These are phyloP conservation scores for Cepaea hortensis DNA, from an alignment of 2,888 invertebrate genomes.

Conservation along the genomic window DNA sequence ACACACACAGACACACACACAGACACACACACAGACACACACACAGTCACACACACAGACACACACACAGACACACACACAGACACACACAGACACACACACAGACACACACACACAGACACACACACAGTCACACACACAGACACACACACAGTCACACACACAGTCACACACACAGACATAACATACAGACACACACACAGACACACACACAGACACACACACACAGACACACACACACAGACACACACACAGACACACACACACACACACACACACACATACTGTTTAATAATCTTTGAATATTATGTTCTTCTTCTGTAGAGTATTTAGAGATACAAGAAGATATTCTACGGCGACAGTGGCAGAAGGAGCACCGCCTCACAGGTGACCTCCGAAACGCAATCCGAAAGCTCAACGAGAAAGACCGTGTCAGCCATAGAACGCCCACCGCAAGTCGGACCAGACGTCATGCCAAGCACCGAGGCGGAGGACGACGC, in stretches of 20 bases:
- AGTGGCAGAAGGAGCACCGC: slow-evolving; percentile 52
- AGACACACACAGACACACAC: background rate
- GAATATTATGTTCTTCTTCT: background rate
- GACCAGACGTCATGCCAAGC: slow-evolving; percentile 31
- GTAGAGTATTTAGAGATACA: slow-evolving; percentile 68
- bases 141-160: background rate
- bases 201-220: no score
- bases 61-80: background rate
- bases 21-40: no score
- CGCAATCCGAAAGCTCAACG: slow-evolving; percentile 50
- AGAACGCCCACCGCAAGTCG: slow-evolving; percentile 4
- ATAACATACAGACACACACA: no score
- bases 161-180: no score
- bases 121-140: no score
- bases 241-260: background rate
- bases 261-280: background rate
- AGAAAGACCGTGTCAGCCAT: slow-evolving; percentile 30
- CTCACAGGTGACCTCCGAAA: slow-evolving; percentile 39
- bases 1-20: background rate
- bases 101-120: background rate
- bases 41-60: no score
- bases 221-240: background rate
- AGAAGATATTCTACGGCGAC: slow-evolving; percentile 59
- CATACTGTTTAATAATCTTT: background rate
- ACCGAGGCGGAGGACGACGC: slow-evolving; percentile 43